phyloP scores from a whole-genome alignment of 2,888 invertebrate genomes.

The Drosophila macrothrix region DNA sequence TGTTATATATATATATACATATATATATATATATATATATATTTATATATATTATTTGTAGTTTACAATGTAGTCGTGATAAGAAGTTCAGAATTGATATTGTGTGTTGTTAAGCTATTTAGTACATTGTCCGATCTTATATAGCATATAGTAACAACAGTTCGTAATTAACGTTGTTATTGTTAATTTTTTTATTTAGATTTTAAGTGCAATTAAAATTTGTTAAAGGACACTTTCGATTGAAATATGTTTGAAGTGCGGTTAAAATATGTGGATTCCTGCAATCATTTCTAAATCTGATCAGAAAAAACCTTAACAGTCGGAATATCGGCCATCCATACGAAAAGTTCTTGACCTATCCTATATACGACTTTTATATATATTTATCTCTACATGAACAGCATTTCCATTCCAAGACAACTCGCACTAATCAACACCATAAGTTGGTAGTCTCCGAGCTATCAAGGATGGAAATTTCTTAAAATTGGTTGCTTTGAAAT shows the following conservation, averaged over 20 bases:
- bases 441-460: background rate
- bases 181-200: constrained; percentile 26
- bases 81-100: constrained; percentile 31
- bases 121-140: constrained; percentile 22
- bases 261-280: no score
- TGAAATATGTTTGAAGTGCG: background rate
- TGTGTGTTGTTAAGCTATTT: constrained; percentile 39
- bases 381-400: background rate
- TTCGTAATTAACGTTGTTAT: constrained; percentile 30
- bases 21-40: background rate
- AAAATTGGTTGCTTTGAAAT: background rate
- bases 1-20: constrained; percentile 25
- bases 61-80: constrained; percentile 39
- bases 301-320: background rate
- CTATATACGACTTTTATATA: background rate
- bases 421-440: background rate
- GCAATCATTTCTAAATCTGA: background rate
- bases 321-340: background rate
- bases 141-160: constrained; percentile 10
- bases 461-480: background rate
- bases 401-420: background rate
- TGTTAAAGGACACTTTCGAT: constrained; percentile 17
- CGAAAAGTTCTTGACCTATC: background rate
- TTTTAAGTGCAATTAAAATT: constrained; percentile 16
- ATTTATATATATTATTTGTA: constrained; percentile 5